A percentile compares a stretch with the other conserved stretches of the same genome.
These are phyloP conservation scores for Otolemur crassicaudatus DNA, from an alignment of 2,797 vertebrate species.

Conservation along the genomic window DNA sequence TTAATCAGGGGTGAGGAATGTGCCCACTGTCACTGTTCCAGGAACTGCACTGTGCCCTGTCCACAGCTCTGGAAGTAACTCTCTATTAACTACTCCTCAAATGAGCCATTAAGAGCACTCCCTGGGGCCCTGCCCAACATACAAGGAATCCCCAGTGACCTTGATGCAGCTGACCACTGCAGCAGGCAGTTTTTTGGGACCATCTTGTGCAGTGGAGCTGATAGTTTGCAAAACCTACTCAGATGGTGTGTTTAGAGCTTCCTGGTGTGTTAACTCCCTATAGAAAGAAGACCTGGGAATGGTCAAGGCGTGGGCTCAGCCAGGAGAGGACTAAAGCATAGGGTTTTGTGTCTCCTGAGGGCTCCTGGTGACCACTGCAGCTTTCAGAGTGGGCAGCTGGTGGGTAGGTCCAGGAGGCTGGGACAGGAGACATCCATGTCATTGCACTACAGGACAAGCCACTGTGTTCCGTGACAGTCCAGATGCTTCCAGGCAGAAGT, in stretches of 20 bases:
- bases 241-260: neutral
- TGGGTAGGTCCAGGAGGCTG: neutral
- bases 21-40: neutral
- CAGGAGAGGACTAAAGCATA: neutral
- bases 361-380: fast-evolving
- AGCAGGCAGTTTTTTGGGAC: neutral
- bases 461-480: neutral
- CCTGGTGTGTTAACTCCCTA: neutral
- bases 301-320: neutral
- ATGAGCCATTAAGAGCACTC: neutral
- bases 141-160: neutral
- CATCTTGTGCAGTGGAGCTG: neutral
- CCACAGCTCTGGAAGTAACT: neutral
- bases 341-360: neutral
- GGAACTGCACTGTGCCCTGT: neutral
- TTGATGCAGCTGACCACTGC: too few species aligned
- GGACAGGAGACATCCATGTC: neutral
- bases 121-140: neutral
- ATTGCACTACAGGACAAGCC: neutral
- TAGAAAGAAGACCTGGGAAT: neutral
- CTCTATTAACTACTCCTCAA: neutral
- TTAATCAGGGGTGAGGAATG: neutral
- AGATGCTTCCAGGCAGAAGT: neutral
- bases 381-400: neutral
- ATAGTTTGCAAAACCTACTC: neutral